phyloP scores from a whole-genome alignment of 37 sponge, comb jelly and placozoan genomes.

The Chondrilla cf. caribensis region DNA sequence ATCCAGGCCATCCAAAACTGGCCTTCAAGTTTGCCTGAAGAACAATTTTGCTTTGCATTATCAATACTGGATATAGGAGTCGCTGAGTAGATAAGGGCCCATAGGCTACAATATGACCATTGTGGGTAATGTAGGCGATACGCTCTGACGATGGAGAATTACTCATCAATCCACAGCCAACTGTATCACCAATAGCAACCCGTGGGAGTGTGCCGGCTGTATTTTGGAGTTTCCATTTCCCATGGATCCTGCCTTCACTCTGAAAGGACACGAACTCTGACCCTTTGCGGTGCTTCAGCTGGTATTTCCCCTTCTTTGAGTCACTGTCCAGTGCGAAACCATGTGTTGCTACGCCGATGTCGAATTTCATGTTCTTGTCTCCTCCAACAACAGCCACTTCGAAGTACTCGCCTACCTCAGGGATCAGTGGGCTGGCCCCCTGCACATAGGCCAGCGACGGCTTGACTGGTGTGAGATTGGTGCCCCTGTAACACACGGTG shows the following conservation, averaged over 20 bases:
- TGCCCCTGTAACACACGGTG: constrained; percentile 25
- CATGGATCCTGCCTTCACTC: constrained; percentile 51
- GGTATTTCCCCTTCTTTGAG: not conserved
- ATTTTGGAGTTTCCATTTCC: constrained; percentile 24
- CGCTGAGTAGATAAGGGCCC: not conserved
- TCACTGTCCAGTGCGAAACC: constrained; percentile 25
- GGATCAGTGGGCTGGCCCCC: constrained; percentile 39
- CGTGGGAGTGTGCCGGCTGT: not conserved
- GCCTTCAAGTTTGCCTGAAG: constrained; percentile 28
- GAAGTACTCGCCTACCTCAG: constrained; percentile 41
- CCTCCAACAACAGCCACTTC: constrained; percentile 55
- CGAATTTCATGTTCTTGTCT: constrained; percentile 44
- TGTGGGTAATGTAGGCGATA: not conserved
- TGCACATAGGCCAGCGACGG: constrained; percentile 28
- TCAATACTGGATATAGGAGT: not conserved
- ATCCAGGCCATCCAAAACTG: constrained; percentile 24
- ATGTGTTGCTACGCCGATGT: constrained; percentile 50
- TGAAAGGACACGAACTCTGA: constrained; percentile 47
- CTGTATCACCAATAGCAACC: constrained; percentile 32
- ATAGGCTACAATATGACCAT: not conserved
- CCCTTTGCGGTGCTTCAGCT: constrained; percentile 17
- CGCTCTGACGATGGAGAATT: not conserved
- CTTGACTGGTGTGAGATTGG: constrained; percentile 4
- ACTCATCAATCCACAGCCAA: constrained; percentile 61
- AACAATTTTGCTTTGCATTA: not conserved